Evolutionary conservation across 2,797 vertebrate species (phyloP), one percentile per base, ranked within the genome.

Genomic region (Siniperca obscura): DNA sequence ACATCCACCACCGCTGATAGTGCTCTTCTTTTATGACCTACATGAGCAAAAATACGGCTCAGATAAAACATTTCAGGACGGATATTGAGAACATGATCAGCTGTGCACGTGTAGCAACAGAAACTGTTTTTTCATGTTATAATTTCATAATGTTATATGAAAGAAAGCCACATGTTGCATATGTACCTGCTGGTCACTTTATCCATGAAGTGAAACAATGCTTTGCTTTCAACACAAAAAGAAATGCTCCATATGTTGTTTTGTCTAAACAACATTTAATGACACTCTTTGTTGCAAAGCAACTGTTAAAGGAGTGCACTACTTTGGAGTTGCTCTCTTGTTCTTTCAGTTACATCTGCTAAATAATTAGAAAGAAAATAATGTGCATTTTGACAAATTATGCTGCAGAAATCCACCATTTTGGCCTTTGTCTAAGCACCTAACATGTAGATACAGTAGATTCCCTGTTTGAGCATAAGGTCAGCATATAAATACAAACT

Each of bases 401-500:
- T 93, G 92, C 87, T 92, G 73, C 74, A 92, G 92, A 93, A 95
- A 96, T 95, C 94, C 87, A 92, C 92, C 66, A 56, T 38, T 64
- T 14, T 78, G 42, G 66, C 69, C 64, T 70, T 73, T 70, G 57
- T 82, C 95, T 94, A 88, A 74, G 36, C 84, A 90, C 91, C 94
- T 94, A 92, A 94, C 96, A 95, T 96, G 96, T 93, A 96, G 95
- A 97, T 96, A 91, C 82, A 92, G 91, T 90, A 95, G 94, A 96
- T 95, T 95, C 95, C 93, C 94, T 96, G 94, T 93, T 95, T 93
- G 94, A 92, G 89, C 94, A 94, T 94, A 94, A 97, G 97, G 97
- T 98, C 97, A 96, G 94, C 89, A 96, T 96, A 97, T 97, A 98
- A 97, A 98, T 97, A 97, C 97, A 97, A 98, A 97, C 97, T 96